Evolutionary conservation across 2,113 vertebrate genomes (phyloP), one percentile per base, ranked within the genome.

Genomic region (Oophaga pumilio): DNA sequence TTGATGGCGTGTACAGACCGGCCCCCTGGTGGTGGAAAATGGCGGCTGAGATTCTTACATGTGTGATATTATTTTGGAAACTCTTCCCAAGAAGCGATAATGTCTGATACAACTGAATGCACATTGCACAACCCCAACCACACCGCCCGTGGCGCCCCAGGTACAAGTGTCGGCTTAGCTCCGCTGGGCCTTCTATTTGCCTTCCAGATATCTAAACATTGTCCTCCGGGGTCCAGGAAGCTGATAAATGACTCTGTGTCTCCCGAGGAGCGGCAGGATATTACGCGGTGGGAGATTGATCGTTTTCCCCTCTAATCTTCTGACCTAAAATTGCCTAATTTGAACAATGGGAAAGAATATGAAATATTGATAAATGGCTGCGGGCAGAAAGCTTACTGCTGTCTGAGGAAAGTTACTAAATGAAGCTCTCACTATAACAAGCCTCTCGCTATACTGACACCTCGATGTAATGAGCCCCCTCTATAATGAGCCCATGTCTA

Each of bases 311-410:
- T 33, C 68, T 71, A 71, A 71, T 71, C 68, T 20, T 73, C 14
- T 20, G 2, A 26, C 26, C 69, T 18, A 73, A 73, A 73, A 73
- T 43, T 33, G 28, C 15, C 28, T 43, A 43, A 43, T 43, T 43
- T 73, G 43, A 73, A 18, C 69, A 73, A 73, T 33, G 28, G 28
- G 33, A 73, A 43, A 20, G 28, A 73, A 73, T 6, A 73, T 73
- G 69, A 73, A 73, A 73, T 43, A 73, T 73, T 73, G 69, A 43
- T 73, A 43, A 73, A 73, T 73, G 69, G 28, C 69, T 9, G 33
- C 7, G 12, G 66, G 11, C n/a, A 28, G 68, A 69, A 33, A 69
- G 24, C 15, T 69, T 26, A 0, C 68, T 69, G 68, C 13, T 33
- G 24, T 69, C 68, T 69, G 66, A 22, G 7, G 13, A 33, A 22